Evolutionary conservation across 2,797 vertebrate species (phyloP).

Genomic region (Poecilia picta): DNA sequence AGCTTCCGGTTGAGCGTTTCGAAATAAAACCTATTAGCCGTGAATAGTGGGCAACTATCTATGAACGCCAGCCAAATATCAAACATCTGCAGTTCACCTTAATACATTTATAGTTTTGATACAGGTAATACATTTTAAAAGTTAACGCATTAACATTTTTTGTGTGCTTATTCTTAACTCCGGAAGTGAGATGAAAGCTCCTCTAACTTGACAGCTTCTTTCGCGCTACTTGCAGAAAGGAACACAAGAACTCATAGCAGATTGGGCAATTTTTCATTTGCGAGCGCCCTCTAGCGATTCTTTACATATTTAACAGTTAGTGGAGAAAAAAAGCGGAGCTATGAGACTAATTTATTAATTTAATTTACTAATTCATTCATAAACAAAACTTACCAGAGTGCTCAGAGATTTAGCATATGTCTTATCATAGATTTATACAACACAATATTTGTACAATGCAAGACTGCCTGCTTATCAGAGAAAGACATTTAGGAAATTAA

Average conservation of each 20-base stretch:
- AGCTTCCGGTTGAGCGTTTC: conserved; percentile 34
- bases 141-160: not conserved
- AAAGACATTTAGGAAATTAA: not conserved
- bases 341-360: not conserved
- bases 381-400: not conserved
- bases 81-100: too few relatives aligned
- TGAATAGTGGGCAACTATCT: not conserved
- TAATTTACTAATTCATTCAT: not conserved
- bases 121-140: fast-evolving
- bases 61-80: not conserved
- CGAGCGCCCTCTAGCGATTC: conserved; percentile 63
- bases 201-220: conserved; percentile 25
- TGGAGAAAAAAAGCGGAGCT: not conserved
- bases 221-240: conserved; percentile 48
- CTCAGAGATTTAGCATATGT: not conserved
- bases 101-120: fast-evolving
- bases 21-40: conserved; percentile 30
- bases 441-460: too few relatives aligned
- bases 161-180: not conserved
- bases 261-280: conserved; percentile 41
- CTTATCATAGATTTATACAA: not conserved
- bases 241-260: conserved; percentile 26
- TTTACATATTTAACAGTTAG: not conserved
- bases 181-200: not conserved
- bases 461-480: not conserved